These are phyloP conservation scores for Crenichthys baileyi DNA, from an alignment of 2,797 vertebrate genomes.

Conservation along the genomic window DNA sequence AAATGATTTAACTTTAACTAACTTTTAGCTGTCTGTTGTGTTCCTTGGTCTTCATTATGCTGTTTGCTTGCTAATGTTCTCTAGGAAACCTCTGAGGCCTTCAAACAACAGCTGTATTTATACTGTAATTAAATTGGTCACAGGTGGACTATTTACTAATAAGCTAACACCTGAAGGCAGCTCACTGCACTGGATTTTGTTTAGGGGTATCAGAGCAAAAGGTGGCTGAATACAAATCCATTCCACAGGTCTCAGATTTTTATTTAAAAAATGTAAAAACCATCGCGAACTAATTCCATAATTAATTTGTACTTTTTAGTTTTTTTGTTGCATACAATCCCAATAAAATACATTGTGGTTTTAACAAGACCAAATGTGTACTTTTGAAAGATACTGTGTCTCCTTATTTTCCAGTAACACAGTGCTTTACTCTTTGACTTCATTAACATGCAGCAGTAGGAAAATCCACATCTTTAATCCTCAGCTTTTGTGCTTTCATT, in stretches of 20 bases:
- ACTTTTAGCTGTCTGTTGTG: neutral
- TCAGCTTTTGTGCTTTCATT: conserved; percentile 60
- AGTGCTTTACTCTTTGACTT: conserved; percentile 55
- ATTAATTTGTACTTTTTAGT: neutral
- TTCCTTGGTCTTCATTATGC: neutral
- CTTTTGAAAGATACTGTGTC: neutral
- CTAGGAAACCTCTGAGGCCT: neutral
- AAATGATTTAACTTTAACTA: neutral
- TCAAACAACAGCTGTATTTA: neutral
- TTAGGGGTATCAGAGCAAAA: neutral
- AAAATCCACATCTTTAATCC: conserved; percentile 77
- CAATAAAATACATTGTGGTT: neutral
- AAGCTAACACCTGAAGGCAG: neutral
- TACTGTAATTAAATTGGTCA: neutral
- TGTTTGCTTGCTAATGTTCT: neutral
- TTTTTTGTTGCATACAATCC: neutral
- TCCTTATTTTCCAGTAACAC: conserved; percentile 24
- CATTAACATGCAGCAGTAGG: conserved; percentile 57
- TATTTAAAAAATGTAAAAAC: neutral
- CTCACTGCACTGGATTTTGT: neutral
- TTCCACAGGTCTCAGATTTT: neutral
- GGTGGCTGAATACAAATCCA: neutral
- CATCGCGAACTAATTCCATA: no score
- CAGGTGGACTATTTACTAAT: neutral
- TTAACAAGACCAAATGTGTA: neutral